A percentile compares a stretch with the other conserved stretches of the same genome.
Conservation (phyloP, 2,888 invertebrate genomes). For the Linnaemya tessellans region DNA sequence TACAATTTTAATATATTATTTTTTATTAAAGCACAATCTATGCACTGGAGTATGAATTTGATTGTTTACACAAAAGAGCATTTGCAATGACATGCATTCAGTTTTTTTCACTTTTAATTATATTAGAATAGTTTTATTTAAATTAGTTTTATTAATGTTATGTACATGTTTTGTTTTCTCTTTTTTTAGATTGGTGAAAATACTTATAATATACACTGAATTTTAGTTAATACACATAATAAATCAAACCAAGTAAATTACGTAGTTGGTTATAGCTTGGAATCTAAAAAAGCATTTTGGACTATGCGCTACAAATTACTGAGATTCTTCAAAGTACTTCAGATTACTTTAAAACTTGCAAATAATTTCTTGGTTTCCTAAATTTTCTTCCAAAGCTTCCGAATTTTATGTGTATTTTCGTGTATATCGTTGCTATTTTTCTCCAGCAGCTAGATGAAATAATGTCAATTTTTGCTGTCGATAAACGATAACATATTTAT, state of each 20-base stretch:
- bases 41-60: background rate
- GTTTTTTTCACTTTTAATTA: background rate
- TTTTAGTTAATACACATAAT: constrained; percentile 26
- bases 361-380: background rate
- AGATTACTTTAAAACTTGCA: background rate
- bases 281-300: background rate
- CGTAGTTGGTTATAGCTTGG: background rate
- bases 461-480: constrained; percentile 10
- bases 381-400: constrained; percentile 10
- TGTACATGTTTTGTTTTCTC: constrained; percentile 18
- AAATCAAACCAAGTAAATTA: constrained; percentile 10
- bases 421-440: constrained; percentile 55
- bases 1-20: background rate
- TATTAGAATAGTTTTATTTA: constrained; percentile 4
- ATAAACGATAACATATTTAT: constrained; percentile 40
- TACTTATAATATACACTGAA: constrained; percentile 31
- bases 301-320: background rate
- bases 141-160: constrained; percentile 18
- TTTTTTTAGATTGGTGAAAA: constrained; percentile 43
- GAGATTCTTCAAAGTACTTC: background rate
- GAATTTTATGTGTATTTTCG: constrained; percentile 43
- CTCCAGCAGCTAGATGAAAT: constrained; percentile 38
- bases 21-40: too few species aligned
- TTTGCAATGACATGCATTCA: background rate
- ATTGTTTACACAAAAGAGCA: background rate